phyloP scores from a whole-genome alignment of 1,140 invertebrate species.

The Papilio xuthus region DNA sequence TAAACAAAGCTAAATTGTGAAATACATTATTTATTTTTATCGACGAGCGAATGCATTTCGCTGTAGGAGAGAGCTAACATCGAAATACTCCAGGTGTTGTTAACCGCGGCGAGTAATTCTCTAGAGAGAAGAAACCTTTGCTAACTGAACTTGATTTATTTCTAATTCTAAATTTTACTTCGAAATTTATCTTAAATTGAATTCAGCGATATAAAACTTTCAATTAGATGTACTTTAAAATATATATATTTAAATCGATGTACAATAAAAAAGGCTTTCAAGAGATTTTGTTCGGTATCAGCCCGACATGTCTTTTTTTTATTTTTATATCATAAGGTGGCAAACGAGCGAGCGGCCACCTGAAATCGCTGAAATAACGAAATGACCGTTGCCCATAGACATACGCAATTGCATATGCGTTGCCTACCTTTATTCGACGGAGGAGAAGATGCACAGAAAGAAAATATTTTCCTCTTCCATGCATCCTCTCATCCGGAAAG shows the following conservation, averaged over 20 bases:
- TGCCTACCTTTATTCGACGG: too few species aligned
- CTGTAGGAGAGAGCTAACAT: neutral
- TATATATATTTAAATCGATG: neutral
- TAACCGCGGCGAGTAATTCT: conserved; percentile 18
- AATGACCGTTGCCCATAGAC: too few species aligned
- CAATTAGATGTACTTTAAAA: neutral
- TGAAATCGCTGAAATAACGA: too few species aligned
- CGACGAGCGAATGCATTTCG: conserved; percentile 21
- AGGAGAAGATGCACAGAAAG: too few species aligned
- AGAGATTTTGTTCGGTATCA: neutral
- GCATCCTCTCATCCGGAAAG: too few species aligned
- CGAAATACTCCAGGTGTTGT: conserved; percentile 34
- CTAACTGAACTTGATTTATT: conserved; percentile 36
- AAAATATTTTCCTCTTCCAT: too few species aligned
- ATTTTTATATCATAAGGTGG: too few species aligned
- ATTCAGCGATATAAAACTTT: conserved; percentile 29
- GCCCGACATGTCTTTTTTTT: too few species aligned
- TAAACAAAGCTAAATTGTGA: conserved; percentile 5
- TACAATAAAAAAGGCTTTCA: neutral
- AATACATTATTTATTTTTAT: conserved; percentile 25
- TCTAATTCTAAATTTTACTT: conserved; percentile 20
- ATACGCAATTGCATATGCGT: too few species aligned
- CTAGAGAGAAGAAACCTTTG: conserved; percentile 18
- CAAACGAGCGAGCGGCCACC: too few species aligned
- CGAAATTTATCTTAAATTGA: neutral